These are phyloP conservation scores for Lasioglossum leucozonium DNA, from an alignment of 2,888 invertebrate species.

Conservation along the genomic window DNA sequence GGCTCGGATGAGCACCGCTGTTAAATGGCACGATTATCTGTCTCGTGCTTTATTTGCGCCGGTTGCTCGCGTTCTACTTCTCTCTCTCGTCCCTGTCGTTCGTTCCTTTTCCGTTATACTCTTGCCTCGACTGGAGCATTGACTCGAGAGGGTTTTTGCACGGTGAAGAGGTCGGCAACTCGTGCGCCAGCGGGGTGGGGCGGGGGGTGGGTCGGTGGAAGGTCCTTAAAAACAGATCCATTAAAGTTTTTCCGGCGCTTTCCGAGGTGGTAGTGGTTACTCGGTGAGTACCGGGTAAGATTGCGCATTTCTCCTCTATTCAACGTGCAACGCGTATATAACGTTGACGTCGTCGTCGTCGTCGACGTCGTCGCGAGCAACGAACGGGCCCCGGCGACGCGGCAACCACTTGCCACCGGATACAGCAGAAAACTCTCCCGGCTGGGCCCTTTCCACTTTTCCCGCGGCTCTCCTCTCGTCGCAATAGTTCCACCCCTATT, in stretches of 20 bases:
- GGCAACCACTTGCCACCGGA: conserved; percentile 61
- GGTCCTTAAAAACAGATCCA: conserved; percentile 80
- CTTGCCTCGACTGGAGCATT: conserved; percentile 65
- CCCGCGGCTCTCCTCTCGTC: conserved; percentile 10
- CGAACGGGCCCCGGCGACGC: conserved; percentile 33
- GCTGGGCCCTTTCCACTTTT: conserved; percentile 47
- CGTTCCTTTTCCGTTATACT: conserved; percentile 45
- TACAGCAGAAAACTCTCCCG: conserved; percentile 65
- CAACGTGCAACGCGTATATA: conserved; percentile 52
- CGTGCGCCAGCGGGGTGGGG: conserved; percentile 58
- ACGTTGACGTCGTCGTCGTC: background rate
- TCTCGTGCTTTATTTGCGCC: conserved; percentile 68
- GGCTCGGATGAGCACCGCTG: conserved; percentile 66
- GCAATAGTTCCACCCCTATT: conserved; percentile 27
- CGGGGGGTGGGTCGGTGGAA: conserved; percentile 36
- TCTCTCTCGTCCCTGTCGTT: conserved; percentile 50
- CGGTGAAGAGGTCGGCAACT: conserved; percentile 69
- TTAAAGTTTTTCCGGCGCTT: conserved; percentile 79
- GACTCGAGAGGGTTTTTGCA: conserved; percentile 74
- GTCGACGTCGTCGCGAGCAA: conserved; percentile 5
- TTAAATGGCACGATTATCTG: conserved; percentile 74
- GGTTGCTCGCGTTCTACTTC: conserved; percentile 62
- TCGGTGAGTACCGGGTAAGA: conserved; percentile 60
- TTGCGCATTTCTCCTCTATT: conserved; percentile 67
- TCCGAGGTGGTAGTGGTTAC: conserved; percentile 69